Percentiles rank a stretch among this genome's conserved stretches.
phyloP scores from a whole-genome alignment of 1,140 invertebrate genomes.

The Nymphalis io region DNA sequence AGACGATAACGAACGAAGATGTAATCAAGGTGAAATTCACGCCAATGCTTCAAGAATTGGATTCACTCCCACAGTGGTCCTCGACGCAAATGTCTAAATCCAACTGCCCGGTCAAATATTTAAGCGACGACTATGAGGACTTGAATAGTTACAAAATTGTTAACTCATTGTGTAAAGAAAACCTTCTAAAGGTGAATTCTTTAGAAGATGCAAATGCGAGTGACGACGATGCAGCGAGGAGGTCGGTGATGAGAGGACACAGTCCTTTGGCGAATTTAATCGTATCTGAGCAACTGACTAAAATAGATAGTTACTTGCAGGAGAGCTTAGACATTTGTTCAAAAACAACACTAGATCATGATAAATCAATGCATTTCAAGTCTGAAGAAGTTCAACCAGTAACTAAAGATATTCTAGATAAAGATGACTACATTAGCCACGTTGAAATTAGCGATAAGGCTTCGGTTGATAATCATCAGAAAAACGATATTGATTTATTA shows the following conservation, averaged over 20 bases:
- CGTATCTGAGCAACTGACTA: conserved; percentile 42
- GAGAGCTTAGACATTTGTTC: conserved; percentile 62
- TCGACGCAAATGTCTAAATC: conserved; percentile 40
- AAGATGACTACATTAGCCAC: background rate
- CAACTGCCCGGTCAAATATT: conserved; percentile 53
- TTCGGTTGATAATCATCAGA: conserved; percentile 33
- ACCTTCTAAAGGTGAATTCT: conserved; percentile 43
- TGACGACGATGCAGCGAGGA: conserved; percentile 9
- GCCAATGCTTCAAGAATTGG: conserved; percentile 63
- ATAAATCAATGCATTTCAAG: background rate
- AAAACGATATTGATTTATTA: conserved; percentile 10
- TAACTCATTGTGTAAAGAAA: conserved; percentile 68
- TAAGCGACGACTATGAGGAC: conserved; percentile 66
- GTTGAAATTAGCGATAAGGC: background rate
- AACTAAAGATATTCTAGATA: background rate
- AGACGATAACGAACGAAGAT: conserved; percentile 76
- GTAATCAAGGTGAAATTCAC: conserved; percentile 77
- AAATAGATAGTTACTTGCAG: conserved; percentile 69
- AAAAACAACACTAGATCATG: conserved; percentile 35
- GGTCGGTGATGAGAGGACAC: conserved; percentile 32
- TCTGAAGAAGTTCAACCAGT: conserved; percentile 6
- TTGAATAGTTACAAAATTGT: conserved; percentile 74
- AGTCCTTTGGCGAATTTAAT: conserved; percentile 42
- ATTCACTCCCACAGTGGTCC: conserved; percentile 48
- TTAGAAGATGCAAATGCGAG: background rate